Evolutionary conservation across 2,888 invertebrate species (phyloP), one percentile per base, ranked within the genome.

Genomic region (Parelbella ahira): DNA sequence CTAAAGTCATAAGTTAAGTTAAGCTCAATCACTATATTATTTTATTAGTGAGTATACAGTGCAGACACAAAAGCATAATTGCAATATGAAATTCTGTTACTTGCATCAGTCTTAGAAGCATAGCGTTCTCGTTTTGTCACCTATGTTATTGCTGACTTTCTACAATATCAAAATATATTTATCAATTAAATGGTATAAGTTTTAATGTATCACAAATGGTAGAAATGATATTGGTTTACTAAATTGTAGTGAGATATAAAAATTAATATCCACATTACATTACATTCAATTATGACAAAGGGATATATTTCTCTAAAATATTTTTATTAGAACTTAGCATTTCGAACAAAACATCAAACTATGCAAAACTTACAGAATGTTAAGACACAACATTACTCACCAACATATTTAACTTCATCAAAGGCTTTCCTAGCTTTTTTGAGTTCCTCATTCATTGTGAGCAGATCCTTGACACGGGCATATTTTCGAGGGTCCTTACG

Each of bases 351-450:
- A n/a, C n/a, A n/a, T n/a, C n/a, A n/a, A n/a, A n/a, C n/a, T n/a
- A n/a, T n/a, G n/a, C n/a, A n/a, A n/a, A n/a, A n/a, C n/a, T n/a
- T n/a, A n/a, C n/a, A n/a, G n/a, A 25, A 5, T 24, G 10, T 10
- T 24, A 10, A 24, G 12, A 25, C 1, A 11, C n/a, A 12, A n/a
- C 1, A 12, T 1, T 2, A 77, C 86, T 90, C 90, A 92, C 94
- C 95, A 89, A 95, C 96, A 90, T 96, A 97, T 92, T 97, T 97
- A 50, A 96, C 96, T 91, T 98, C 99, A 88, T 99, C 99, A 86
- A 99, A 99, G 48, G 99, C 99, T 88, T 99, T 99, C 57, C 99
- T 91, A 6, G 99, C 99, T 81, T 97, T 96, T 84, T 99, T 98
- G 32, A 99, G 87, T 82, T 99, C 99, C 82, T 99, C 99, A 80